Base-by-base conservation (phyloP, 2,888 invertebrate genomes). In the Diaperis boleti region DNA sequence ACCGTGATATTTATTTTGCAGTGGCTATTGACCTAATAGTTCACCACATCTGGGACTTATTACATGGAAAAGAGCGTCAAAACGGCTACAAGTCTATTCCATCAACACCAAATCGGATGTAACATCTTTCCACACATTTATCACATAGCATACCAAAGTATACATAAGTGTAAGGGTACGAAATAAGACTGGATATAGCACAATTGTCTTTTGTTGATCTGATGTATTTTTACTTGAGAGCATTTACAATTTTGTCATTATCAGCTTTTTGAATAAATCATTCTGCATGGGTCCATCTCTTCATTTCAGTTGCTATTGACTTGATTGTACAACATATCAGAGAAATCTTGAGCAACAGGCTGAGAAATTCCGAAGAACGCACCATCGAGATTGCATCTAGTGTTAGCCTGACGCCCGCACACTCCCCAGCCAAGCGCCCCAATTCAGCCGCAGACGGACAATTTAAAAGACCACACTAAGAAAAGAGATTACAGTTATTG, bases 21-120 rank as follows among this genome's bases (percentile, higher is more conserved):
- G 98, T 98, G 88, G 98, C 98, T 85, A 98, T 98, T 86, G 96
- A 97, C 86, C 89, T 99, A 83, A 98, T 99, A 85, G 98, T 98
- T 77, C 96, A 97, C 84, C 98, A 98, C 89, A 97, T 98, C 85
- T 92, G 96, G 89, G 98, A 98, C 85, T 91, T 96, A 79, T 90
- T 98, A 85, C 91, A 87, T 69, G 81, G 81, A 64, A 70, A 79
- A 55, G 74, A 79, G 44, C 82, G 82, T 71, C 75, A 73, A 63
- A 84, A 84, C 20, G 76, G 76, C 6, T 29, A 52, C 81, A 81
- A 74, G 83, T 82, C 71, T 82, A 82, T 14, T 73, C 72, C 13
- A 81, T 79, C 52, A 75, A 76, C 62, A 82, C 82, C 59, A 78
- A 77, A 37, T 60, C 33, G 39, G 33, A 54, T 47, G 13, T 64